Conservation (phyloP, 2,888 invertebrate genomes). For the Tortricodes alternella region DNA sequence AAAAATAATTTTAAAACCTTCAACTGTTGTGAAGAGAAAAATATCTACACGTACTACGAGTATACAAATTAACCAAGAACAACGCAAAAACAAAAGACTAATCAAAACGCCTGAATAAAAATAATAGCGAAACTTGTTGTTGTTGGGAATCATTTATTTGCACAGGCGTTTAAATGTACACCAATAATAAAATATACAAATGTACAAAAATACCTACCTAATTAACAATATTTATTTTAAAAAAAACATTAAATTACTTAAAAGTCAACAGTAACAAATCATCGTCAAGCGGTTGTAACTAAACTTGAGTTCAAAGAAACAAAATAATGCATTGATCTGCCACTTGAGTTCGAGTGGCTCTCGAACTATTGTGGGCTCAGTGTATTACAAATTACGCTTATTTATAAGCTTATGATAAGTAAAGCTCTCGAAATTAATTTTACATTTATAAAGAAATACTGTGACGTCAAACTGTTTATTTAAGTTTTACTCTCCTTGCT, state of each 20-base stretch:
- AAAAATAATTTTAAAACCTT: no score
- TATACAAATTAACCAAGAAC: no score
- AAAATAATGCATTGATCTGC: constrained; percentile 9
- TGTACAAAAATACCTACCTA: no score
- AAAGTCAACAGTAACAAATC: constrained; percentile 9
- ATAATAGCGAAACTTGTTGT: constrained; percentile 4
- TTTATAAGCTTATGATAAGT: constrained; percentile 1
- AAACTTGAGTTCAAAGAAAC: constrained; percentile 17
- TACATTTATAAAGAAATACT: background rate
- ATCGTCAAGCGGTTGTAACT: constrained; percentile 6
- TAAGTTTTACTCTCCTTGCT: no score
- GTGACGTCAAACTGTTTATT: constrained; percentile 8
- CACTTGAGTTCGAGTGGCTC: constrained; percentile 17
- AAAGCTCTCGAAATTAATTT: background rate
- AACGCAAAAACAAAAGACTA: background rate
- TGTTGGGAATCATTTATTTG: background rate
- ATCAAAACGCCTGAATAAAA: constrained; percentile 8
- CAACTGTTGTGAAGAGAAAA: no score
- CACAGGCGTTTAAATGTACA: background rate
- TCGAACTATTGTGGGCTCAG: background rate
- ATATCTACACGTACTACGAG: no score
- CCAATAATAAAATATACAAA: no score
- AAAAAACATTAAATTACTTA: no score
- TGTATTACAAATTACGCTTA: constrained; percentile 13
- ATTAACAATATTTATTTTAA: no score